A percentile compares a stretch with the other conserved stretches of the same genome.
Conservation (phyloP, 2,797 vertebrate genomes). For the Columba guinea region DNA sequence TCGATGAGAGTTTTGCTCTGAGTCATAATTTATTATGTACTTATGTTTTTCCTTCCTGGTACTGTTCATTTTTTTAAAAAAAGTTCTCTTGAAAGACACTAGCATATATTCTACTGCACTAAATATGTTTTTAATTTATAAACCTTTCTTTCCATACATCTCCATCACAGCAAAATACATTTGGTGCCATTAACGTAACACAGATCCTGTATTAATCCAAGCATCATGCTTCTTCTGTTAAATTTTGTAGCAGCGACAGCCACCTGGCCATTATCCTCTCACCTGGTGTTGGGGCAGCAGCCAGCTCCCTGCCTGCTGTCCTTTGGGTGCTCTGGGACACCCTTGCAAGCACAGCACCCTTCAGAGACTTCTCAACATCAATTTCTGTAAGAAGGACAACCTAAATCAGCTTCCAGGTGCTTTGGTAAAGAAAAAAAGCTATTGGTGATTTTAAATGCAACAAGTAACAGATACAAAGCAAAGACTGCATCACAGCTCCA, state of each 20-base stretch:
- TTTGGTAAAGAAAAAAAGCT: neutral
- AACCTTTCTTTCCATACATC: neutral
- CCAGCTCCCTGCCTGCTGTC: fast-evolving
- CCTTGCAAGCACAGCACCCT: neutral
- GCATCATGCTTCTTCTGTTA: neutral
- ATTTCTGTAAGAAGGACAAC: neutral
- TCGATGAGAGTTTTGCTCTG: conserved; percentile 25
- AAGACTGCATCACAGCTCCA: neutral
- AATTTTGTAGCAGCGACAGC: neutral
- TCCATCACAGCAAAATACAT: conserved; percentile 18
- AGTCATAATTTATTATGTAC: conserved; percentile 51
- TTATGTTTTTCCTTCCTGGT: conserved; percentile 33
- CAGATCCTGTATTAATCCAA: conserved; percentile 7
- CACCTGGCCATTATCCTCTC: neutral
- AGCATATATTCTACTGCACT: neutral
- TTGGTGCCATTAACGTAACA: conserved; percentile 8
- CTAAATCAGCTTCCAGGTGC: neutral
- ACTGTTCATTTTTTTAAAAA: neutral
- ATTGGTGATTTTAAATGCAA: neutral
- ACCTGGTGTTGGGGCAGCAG: neutral
- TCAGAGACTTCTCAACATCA: neutral
- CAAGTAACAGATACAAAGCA: neutral
- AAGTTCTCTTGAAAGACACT: conserved; percentile 19
- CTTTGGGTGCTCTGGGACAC: fast-evolving
- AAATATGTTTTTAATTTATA: conserved; percentile 41